These are phyloP conservation scores for Gymnoscelis rufifasciata DNA, from an alignment of 2,888 invertebrate genomes.

Conservation along the genomic window DNA sequence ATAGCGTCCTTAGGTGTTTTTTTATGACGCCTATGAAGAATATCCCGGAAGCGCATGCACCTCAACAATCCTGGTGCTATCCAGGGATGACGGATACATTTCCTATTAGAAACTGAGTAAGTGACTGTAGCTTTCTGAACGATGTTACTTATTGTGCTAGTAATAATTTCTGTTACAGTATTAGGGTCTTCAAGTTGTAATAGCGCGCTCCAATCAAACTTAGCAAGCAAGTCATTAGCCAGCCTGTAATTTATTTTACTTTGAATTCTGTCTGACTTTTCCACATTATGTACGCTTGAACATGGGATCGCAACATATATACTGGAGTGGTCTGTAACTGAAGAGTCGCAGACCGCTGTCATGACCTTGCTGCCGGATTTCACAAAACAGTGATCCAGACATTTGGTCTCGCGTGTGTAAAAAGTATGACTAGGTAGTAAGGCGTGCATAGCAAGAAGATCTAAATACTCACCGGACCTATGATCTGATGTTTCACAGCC, in stretches of 20 bases:
- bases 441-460: slow-evolving; percentile 1
- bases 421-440: neutral
- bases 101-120: neutral
- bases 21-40: neutral
- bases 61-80: slow-evolving; percentile 1
- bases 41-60: slow-evolving; percentile 7
- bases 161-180: neutral
- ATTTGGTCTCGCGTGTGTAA: neutral
- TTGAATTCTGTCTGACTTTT: too few relatives aligned
- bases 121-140: neutral
- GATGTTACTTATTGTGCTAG: too few relatives aligned
- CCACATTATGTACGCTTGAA: neutral
- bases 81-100: neutral
- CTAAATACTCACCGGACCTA: slow-evolving; percentile 1
- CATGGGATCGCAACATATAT: neutral
- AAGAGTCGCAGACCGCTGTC: slow-evolving; percentile 3
- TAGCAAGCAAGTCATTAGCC: too few relatives aligned
- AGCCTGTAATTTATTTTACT: too few relatives aligned
- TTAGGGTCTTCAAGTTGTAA: too few relatives aligned
- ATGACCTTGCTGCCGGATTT: neutral
- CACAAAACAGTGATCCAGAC: neutral
- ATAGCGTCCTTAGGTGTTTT: slow-evolving; percentile 3
- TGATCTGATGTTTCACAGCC: neutral
- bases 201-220: too few relatives aligned
- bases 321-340: slow-evolving; percentile 1